phyloP scores from a whole-genome alignment of 2,888 invertebrate species.

The Aplocera efformata region DNA sequence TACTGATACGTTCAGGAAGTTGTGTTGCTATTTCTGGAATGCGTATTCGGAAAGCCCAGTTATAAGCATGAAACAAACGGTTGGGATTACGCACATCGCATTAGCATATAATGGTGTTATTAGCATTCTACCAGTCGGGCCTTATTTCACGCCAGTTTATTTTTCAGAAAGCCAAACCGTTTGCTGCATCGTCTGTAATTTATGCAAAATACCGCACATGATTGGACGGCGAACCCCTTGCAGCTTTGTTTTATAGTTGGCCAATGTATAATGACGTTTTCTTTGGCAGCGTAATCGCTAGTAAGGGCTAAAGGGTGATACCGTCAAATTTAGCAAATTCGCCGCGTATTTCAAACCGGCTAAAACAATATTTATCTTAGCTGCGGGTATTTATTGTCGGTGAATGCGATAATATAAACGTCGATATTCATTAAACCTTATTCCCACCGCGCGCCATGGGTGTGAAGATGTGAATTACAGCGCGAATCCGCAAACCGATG shows the following conservation, averaged over 20 bases:
- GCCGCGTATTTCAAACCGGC: too few relatives aligned
- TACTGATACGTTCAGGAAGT: slow-evolving; percentile 37
- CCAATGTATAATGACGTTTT: slow-evolving; percentile 37
- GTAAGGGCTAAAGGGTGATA: slow-evolving; percentile 7
- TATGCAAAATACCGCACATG: slow-evolving; percentile 72
- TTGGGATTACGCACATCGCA: slow-evolving; percentile 66
- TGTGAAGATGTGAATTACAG: slow-evolving; percentile 35
- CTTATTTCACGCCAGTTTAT: slow-evolving; percentile 67
- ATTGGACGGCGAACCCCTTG: slow-evolving; percentile 59
- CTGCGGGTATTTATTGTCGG: too few relatives aligned
- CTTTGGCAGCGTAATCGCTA: slow-evolving; percentile 19
- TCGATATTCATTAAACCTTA: slow-evolving; percentile 13
- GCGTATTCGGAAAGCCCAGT: slow-evolving; percentile 51
- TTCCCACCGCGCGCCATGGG: slow-evolving; percentile 8
- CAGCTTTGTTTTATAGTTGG: slow-evolving; percentile 45
- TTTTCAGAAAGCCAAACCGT: slow-evolving; percentile 67
- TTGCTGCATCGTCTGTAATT: slow-evolving; percentile 60
- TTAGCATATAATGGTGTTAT: slow-evolving; percentile 77
- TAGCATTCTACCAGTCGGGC: slow-evolving; percentile 63
- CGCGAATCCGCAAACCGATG: slow-evolving; percentile 44
- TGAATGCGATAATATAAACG: too few relatives aligned
- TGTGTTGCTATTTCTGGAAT: slow-evolving; percentile 48
- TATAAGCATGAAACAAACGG: slow-evolving; percentile 54
- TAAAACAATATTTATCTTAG: too few relatives aligned
- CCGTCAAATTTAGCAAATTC: slow-evolving; percentile 4